Percentiles rank a stretch among this genome's conserved stretches.
Conservation (phyloP, 2,113 vertebrate species). For the Collichthys lucidus region DNA sequence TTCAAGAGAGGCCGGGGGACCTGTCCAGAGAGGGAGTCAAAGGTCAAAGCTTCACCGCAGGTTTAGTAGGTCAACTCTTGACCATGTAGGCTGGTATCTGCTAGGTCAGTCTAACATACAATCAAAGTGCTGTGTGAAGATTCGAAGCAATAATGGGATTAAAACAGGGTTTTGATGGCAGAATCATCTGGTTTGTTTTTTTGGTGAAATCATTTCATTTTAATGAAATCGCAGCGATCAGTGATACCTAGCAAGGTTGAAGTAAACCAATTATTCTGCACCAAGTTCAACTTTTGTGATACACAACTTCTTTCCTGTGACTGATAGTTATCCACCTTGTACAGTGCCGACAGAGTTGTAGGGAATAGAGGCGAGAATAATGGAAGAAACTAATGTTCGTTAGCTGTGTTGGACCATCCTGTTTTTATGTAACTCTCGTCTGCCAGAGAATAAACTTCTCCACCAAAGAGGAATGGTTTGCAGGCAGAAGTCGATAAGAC, state of each 20-base stretch:
- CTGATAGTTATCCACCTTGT: background rate
- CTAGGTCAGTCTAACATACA: background rate
- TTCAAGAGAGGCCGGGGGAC: slow-evolving; percentile 43
- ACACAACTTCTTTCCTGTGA: background rate
- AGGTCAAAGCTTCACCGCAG: slow-evolving; percentile 34
- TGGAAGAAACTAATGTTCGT: background rate
- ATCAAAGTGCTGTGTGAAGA: background rate
- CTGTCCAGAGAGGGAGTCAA: slow-evolving; percentile 27
- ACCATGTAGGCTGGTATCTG: slow-evolving; percentile 1
- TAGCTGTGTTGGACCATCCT: background rate
- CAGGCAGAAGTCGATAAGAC: background rate
- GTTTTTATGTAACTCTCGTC: background rate
- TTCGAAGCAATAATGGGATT: background rate
- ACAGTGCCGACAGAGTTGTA: no score
- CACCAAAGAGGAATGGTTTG: background rate
- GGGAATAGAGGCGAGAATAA: background rate
- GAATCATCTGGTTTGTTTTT: no score
- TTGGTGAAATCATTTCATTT: background rate
- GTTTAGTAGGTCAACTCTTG: slow-evolving; percentile 44
- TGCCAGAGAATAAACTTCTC: background rate
- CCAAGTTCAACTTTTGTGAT: no score
- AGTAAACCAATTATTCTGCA: no score
- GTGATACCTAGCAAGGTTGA: no score
- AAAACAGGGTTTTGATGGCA: background rate
- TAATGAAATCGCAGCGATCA: background rate